Base-by-base conservation (phyloP, 2,797 vertebrate genomes). In the Catamblyrhynchus diadema region DNA sequence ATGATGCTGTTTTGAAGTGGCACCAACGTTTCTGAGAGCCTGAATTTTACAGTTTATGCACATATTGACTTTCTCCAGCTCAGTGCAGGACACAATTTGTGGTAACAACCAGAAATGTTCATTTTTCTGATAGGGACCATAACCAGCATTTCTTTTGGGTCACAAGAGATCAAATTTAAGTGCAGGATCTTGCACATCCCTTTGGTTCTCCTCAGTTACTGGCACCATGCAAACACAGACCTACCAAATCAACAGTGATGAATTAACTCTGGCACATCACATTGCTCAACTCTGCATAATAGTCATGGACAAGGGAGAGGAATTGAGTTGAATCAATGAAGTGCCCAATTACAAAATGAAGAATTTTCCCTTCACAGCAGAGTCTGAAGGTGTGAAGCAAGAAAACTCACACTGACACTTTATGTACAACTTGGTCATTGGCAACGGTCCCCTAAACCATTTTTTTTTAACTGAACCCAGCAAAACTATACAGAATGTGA, bases 401-500 rank as follows among this genome's bases (percentile, higher is more conserved):
- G 24, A 75, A 92, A 97, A 94, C 70, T 89, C 65, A 74, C 82
- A 95, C 95, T 97, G 94, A 96, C 93, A 96, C 88, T 95, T 96
- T 94, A 95, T 85, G 91, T 97, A 90, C 86, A 97, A 96, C 85
- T 95, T 97, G 83, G 96, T 85, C 95, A 73, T 41, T 94, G 83
- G 91, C 87, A 97, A 94, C 78, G 94, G 96, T 94, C 93, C 94
- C 90, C 93, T 88, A 97, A 97, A 96, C 39, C 56, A 92, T 24
- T 51, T 56, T 48, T 50, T 91, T 92, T 82, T 8, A 61, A 96
- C 94, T 91, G 88, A 97, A 97, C 73, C 47, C 93, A 96, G 93
- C 88, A 97, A 96, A 97, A 97, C 65, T 93, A 96, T 96, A 97
- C 94, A 97, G 91, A 94, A 96, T 20, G 84, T 69, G 92, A 96